Evolutionary conservation across 2,888 invertebrate genomes (phyloP), one percentile per base, ranked within the genome.

Genomic region (Sinotaia quadrata): DNA sequence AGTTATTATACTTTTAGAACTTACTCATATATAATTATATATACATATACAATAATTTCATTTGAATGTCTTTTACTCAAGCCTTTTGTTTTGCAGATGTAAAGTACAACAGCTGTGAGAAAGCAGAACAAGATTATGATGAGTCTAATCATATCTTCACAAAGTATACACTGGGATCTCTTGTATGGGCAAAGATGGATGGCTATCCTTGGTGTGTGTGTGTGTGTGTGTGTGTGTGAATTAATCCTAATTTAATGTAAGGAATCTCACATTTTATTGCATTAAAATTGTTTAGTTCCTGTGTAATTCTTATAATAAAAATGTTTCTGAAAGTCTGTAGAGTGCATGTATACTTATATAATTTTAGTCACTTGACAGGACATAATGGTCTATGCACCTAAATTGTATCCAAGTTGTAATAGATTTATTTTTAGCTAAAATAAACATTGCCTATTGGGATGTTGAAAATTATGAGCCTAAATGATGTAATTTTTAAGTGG

Each of bases 181-280:
- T 93, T 47, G 93, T 93, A 0, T 92, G 92, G 91, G 93, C 91
- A 0, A 90, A 89, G 44, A 75, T 91, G 73, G 76, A 87, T 0
- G 92, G 92, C 31, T 92, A 89, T 88, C 92, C 93, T 1, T 92
- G 92, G 92, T 85, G 73, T 60, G 74, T 47, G 44, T 7, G 29
- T 27, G 12, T 47, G 7, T 21, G 18, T 4, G n/a, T 5, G 24
- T 56, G 18, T n/a, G 27, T 8, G 60, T 61, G n/a, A n/a, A n/a
- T n/a, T n/a, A n/a, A n/a, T n/a, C n/a, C n/a, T n/a, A n/a, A n/a
- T n/a, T n/a, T n/a, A n/a, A n/a, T n/a, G n/a, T n/a, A n/a, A n/a
- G n/a, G n/a, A n/a, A n/a, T n/a, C n/a, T n/a, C n/a, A n/a, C n/a
- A n/a, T n/a, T n/a, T n/a, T n/a, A n/a, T n/a, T n/a, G n/a, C n/a